These are phyloP conservation scores for Hetaerina titia DNA, from an alignment of 2,888 invertebrate species.

Conservation along the genomic window DNA sequence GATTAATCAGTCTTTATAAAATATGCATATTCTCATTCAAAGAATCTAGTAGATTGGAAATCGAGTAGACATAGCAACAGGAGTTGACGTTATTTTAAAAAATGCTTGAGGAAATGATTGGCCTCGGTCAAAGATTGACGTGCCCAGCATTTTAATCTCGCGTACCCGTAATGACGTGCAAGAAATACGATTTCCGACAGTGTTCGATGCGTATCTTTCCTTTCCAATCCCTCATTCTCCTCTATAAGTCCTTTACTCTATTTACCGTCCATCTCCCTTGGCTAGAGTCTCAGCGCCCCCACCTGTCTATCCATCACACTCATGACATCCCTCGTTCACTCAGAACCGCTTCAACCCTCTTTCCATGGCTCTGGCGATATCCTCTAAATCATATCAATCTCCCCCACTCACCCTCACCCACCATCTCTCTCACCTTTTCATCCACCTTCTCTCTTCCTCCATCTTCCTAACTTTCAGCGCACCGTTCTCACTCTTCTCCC, in stretches of 20 bases:
- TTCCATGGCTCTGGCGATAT: too few relatives aligned
- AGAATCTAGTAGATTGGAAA: not conserved
- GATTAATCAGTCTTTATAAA: too few relatives aligned
- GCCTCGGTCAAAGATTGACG: not conserved
- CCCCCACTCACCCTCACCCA: too few relatives aligned
- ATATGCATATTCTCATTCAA: too few relatives aligned
- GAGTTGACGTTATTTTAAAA: not conserved
- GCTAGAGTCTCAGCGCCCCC: too few relatives aligned
- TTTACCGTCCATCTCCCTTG: too few relatives aligned
- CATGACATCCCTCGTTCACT: too few relatives aligned
- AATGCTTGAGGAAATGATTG: not conserved
- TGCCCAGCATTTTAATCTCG: not conserved
- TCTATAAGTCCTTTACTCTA: not conserved
- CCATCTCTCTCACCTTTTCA: too few relatives aligned
- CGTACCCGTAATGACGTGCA: not conserved
- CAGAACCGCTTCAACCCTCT: too few relatives aligned
- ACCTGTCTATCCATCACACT: too few relatives aligned
- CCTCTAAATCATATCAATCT: too few relatives aligned
- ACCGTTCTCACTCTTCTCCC: not conserved
- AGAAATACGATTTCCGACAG: not conserved
- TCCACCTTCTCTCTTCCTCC: not conserved
- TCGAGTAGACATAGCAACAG: not conserved
- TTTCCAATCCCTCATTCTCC: not conserved
- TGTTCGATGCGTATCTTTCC: not conserved
- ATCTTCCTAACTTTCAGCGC: not conserved